These are phyloP conservation scores for human DNA, from an alignment of 2,113 vertebrate species.

Conservation along the genomic window DNA sequence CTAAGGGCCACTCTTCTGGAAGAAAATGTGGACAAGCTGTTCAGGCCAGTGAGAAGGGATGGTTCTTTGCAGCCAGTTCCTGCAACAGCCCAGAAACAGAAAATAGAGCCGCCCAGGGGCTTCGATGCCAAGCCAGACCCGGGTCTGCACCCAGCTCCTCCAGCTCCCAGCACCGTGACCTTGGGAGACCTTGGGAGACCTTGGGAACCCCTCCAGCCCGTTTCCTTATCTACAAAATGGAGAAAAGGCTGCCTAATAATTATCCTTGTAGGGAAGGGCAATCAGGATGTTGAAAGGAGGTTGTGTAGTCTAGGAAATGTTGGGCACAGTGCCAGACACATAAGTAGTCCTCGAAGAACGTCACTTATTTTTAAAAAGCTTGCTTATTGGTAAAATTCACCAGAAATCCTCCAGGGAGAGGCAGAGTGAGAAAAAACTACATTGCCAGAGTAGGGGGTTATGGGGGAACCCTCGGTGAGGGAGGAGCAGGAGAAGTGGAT, in stretches of 20 bases:
- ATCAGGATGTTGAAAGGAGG: background rate
- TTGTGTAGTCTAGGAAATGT: too few species aligned
- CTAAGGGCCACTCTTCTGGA: background rate
- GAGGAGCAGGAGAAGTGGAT: background rate
- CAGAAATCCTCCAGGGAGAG: background rate
- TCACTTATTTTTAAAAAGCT: background rate
- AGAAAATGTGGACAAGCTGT: background rate
- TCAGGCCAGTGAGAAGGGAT: rapidly evolving
- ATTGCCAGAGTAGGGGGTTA: background rate
- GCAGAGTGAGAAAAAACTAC: background rate
- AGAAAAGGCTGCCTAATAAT: rapidly evolving
- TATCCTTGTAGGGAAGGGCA: background rate
- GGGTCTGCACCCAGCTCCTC: rapidly evolving
- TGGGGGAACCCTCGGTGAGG: too few species aligned
- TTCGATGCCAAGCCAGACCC: too few species aligned
- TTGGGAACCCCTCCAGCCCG: rapidly evolving
- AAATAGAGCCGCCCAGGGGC: rapidly evolving
- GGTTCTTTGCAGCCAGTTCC: background rate
- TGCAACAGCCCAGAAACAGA: background rate
- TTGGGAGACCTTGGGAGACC: background rate
- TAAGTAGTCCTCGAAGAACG: background rate
- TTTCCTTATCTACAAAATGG: background rate
- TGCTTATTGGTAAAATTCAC: background rate
- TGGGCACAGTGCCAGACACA: too few species aligned
- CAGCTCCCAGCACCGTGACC: background rate